Evolutionary conservation across 2,888 invertebrate genomes (phyloP), one percentile per base, ranked within the genome.

Genomic region (Cantharis flavilabris): DNA sequence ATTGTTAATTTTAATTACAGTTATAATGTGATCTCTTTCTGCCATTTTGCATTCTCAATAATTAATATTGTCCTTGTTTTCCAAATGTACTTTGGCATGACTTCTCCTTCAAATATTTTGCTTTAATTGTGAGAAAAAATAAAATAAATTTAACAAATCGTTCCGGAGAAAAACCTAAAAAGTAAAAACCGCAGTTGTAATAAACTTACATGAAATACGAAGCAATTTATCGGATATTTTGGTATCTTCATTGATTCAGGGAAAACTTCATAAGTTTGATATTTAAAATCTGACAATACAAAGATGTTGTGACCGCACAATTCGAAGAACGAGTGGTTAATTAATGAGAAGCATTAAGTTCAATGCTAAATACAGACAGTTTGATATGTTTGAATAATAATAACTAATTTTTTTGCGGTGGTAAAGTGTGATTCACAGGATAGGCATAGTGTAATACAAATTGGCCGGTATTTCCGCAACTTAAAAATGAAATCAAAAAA

Each of bases 341-440:
- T 78, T 79, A 80, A 80, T 80, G 79, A 79, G 75, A 70, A 75
- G 75, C 76, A 78, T 80, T 80, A 80, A 73, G 67, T 76, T 79
- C 78, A 79, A 80, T 80, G 74, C 78, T 67, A 78, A 79, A 73
- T 74, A 71, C 70, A 70, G 80, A 80, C 79, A 78, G 76, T 76
- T 75, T 79, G 70, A 76, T 76, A 72, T 72, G 70, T 78, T 80
- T 76, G 67, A 75, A 79, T 74, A 74, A 74, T 26, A 71, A 71
- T 77, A 63, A 9, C 13, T 28, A 72, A 70, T 63, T 75, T 74
- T 71, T 75, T 77, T 77, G 75, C 62, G 75, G 77, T 65, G 75
- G 77, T 77, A 28, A 14, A 33, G n/a, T n/a, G n/a, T 75, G 72
- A 75, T 16, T 75, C 72, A 77, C 69, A 16, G 13, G 65, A 67